Conservation (phyloP, 2,113 vertebrate genomes). For the Sinocyclocheilus anshuiensis region DNA sequence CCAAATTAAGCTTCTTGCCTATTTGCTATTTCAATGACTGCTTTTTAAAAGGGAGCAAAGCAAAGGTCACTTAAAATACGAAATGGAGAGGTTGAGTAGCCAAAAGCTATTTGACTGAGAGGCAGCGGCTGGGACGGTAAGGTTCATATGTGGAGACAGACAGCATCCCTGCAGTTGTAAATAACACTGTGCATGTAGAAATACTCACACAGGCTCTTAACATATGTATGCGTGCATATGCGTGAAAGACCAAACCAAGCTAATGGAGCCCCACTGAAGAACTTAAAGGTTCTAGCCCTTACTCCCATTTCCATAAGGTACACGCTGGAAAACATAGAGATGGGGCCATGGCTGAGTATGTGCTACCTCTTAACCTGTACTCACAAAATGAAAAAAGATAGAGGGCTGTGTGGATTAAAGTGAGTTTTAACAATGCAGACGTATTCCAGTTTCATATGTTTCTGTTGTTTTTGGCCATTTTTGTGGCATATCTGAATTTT, state of each 20-base stretch:
- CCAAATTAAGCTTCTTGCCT: constrained; percentile 37
- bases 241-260: not conserved
- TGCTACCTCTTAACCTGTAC: not conserved
- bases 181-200: constrained; percentile 24
- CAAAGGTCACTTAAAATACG: constrained; percentile 37
- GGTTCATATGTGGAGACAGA: not conserved
- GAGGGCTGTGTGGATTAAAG: not conserved
- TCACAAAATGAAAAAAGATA: too few relatives aligned
- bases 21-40: constrained; percentile 35
- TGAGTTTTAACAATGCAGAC: not conserved
- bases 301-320: constrained; percentile 4
- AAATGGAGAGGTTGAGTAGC: constrained; percentile 8
- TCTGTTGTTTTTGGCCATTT: not conserved
- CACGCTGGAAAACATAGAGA: not conserved
- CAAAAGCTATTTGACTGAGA: constrained; percentile 37
- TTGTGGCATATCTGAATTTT: not conserved
- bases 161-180: not conserved
- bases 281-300: constrained; percentile 16
- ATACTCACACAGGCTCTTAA: constrained; percentile 3
- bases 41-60: constrained; percentile 24
- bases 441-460: not conserved
- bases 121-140: not conserved
- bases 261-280: constrained; percentile 6
- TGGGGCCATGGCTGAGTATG: not conserved
- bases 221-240: not conserved